Conservation (phyloP, 2,797 vertebrate genomes). For the Dromococcyx pavoninus region DNA sequence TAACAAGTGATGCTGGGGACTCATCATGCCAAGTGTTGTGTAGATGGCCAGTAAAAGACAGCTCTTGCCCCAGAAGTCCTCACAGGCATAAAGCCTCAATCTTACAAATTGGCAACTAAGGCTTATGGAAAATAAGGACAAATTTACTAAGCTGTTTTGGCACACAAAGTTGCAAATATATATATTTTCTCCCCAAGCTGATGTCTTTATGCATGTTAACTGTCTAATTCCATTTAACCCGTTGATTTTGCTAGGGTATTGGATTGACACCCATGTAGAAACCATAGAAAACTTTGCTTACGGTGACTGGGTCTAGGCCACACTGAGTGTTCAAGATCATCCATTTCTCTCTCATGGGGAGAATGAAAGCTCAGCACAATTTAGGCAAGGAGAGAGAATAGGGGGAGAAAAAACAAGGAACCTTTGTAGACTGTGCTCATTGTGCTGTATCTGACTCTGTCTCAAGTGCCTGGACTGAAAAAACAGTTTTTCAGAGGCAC, state of each 20-base stretch:
- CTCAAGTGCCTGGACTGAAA: background rate
- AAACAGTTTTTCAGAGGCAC: background rate
- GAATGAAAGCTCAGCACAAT: background rate
- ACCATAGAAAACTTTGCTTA: background rate
- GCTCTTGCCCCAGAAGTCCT: background rate
- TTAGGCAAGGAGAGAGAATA: background rate
- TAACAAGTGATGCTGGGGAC: background rate
- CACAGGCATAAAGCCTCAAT: rapidly evolving
- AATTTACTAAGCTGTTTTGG: background rate
- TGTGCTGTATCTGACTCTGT: background rate
- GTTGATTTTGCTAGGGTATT: background rate
- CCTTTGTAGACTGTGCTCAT: background rate
- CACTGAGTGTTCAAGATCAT: background rate
- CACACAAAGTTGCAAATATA: background rate
- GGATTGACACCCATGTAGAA: background rate
- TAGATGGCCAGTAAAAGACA: background rate
- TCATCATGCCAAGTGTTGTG: rapidly evolving
- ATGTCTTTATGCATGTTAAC: background rate
- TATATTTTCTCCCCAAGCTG: background rate
- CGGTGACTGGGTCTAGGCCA: background rate
- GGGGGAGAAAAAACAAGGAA: background rate
- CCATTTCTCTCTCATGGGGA: background rate
- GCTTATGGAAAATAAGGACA: background rate
- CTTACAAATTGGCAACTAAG: background rate
- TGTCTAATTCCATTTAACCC: background rate